A percentile compares a stretch with the other conserved stretches of the same genome.
Evolutionary conservation across 2,113 vertebrate genomes (phyloP).

Genomic region (Calonectris borealis): DNA sequence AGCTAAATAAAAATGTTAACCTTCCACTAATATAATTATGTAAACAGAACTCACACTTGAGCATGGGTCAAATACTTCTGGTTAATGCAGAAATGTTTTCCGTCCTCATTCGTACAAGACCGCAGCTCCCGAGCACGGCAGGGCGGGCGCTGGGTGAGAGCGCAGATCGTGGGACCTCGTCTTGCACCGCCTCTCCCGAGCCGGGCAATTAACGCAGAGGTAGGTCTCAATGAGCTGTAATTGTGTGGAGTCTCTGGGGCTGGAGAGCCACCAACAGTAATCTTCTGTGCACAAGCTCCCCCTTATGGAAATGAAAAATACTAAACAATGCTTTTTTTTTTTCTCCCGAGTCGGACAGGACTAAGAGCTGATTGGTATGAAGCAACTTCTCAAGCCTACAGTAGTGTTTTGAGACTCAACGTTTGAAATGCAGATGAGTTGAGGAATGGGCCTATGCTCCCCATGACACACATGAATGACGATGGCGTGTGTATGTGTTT

Average conservation of each 20-base stretch:
- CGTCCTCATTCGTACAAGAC: neutral
- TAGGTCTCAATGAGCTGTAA: neutral
- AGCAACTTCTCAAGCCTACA: neutral
- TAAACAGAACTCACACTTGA: neutral
- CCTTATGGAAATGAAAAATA: slow-evolving; percentile 75
- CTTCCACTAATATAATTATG: neutral
- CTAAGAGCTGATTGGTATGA: neutral
- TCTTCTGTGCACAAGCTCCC: slow-evolving; percentile 79
- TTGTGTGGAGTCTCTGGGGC: neutral
- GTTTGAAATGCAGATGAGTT: neutral
- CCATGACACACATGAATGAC: fast-evolving
- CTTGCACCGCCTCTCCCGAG: neutral
- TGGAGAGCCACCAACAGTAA: neutral
- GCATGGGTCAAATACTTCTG: neutral
- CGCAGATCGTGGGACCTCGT: neutral
- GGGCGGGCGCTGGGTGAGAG: neutral
- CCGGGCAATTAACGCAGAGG: neutral
- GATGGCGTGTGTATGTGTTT: fast-evolving
- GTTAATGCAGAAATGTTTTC: neutral
- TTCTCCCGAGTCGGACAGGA: fast-evolving
- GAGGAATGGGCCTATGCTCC: neutral
- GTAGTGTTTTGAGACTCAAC: fast-evolving
- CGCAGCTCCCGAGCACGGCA: neutral
- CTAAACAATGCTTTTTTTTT: neutral
- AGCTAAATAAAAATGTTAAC: neutral